Evolutionary conservation across 1,140 invertebrate species (phyloP).

Genomic region (Ceratosolen solmsi): DNA sequence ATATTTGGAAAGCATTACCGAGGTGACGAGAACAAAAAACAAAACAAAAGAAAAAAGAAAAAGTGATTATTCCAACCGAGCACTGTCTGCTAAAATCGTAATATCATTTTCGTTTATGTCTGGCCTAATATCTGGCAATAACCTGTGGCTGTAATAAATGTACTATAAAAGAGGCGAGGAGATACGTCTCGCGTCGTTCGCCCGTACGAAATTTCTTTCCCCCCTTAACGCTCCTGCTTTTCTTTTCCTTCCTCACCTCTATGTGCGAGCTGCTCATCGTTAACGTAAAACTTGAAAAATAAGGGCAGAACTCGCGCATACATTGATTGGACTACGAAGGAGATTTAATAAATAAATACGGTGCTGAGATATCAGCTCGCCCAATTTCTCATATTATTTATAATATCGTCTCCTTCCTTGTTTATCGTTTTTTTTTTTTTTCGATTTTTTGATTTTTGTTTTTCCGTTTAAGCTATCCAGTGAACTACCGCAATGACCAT

Average conservation of each 20-base stretch:
- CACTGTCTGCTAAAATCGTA: not conserved
- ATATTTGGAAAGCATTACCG: too few species aligned
- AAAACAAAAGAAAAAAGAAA: not conserved
- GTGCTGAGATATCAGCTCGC: too few species aligned
- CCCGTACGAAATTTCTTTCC: constrained; percentile 1
- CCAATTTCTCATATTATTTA: too few species aligned
- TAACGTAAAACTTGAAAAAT: not conserved
- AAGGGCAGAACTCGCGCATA: too few species aligned
- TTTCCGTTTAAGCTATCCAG: too few species aligned
- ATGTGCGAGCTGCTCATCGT: not conserved
- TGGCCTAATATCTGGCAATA: constrained; percentile 12
- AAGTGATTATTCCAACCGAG: not conserved
- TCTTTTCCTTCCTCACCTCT: not conserved
- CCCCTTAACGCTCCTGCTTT: not conserved
- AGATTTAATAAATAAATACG: not conserved
- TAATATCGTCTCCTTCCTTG: too few species aligned
- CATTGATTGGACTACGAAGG: not conserved
- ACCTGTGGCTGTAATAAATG: constrained; percentile 24
- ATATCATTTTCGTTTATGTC: constrained; percentile 18
- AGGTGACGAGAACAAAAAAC: too few species aligned
- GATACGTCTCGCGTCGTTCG: not conserved
- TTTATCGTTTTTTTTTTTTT: too few species aligned
- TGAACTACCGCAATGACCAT: too few species aligned
- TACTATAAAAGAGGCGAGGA: not conserved
- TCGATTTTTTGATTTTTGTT: too few species aligned